These are phyloP conservation scores for Calliopsis andreniformis DNA, from an alignment of 1,140 invertebrate species.

Conservation along the genomic window DNA sequence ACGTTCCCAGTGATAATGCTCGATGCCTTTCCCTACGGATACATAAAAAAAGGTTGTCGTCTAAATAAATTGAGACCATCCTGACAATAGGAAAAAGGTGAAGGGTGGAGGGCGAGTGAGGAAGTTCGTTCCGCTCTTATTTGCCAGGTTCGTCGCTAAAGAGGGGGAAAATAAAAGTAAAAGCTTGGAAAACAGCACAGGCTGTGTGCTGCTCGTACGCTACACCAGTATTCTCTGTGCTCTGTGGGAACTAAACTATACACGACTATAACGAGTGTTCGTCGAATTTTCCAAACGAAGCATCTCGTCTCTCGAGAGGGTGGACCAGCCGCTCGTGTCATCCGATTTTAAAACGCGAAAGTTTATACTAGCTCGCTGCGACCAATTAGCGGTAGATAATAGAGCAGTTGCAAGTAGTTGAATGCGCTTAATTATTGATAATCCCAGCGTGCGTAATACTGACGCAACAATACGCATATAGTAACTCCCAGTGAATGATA, in stretches of 20 bases:
- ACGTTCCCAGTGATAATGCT: too few relatives aligned
- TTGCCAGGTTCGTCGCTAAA: background rate
- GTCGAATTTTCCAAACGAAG: slow-evolving; percentile 3
- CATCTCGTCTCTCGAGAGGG: too few relatives aligned
- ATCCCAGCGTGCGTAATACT: background rate
- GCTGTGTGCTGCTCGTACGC: background rate
- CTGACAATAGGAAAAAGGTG: too few relatives aligned
- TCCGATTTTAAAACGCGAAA: background rate
- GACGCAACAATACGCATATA: background rate
- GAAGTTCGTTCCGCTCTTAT: background rate
- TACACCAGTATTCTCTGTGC: too few relatives aligned
- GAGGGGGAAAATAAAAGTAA: background rate
- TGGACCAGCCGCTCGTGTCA: background rate
- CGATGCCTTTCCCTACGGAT: too few relatives aligned
- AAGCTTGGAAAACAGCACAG: background rate
- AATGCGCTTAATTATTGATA: background rate
- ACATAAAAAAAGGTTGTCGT: too few relatives aligned
- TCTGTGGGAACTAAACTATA: too few relatives aligned
- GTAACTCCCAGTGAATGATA: background rate
- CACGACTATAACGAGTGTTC: background rate
- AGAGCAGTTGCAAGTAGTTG: background rate
- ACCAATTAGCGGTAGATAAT: background rate
- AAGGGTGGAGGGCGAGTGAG: too few relatives aligned
- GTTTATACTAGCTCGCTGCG: background rate
- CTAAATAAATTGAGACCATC: too few relatives aligned